These are phyloP conservation scores for Pterocles burchelli DNA, from an alignment of 2,113 vertebrate genomes.

Conservation along the genomic window DNA sequence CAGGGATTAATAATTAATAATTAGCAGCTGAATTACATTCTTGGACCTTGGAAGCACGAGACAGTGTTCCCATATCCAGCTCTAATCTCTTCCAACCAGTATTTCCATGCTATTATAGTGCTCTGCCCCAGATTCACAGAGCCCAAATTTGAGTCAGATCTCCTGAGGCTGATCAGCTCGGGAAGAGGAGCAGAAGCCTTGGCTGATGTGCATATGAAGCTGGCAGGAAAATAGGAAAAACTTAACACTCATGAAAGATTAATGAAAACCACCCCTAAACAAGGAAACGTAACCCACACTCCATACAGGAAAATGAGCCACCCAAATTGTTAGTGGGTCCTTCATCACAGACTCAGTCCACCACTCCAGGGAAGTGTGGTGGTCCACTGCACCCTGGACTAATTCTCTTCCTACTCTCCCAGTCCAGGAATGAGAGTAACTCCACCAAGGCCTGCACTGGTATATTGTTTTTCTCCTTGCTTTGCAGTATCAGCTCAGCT, in stretches of 20 bases:
- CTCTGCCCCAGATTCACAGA: neutral
- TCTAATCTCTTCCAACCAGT: neutral
- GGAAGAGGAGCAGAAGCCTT: neutral
- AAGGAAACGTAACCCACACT: neutral
- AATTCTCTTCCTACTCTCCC: neutral
- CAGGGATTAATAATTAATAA: neutral
- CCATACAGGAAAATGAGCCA: neutral
- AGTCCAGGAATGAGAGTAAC: neutral
- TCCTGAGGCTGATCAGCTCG: conserved; percentile 1
- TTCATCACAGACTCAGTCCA: neutral
- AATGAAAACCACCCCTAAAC: neutral
- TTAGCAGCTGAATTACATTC: neutral
- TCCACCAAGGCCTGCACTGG: neutral
- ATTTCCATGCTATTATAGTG: neutral
- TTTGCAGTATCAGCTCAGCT: neutral
- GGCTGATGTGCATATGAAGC: neutral
- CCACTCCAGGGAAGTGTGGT: neutral
- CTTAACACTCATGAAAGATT: neutral
- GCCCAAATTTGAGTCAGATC: neutral
- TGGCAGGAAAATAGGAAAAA: conserved; percentile 20
- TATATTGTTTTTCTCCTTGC: neutral
- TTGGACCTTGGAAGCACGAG: neutral
- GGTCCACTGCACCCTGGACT: neutral
- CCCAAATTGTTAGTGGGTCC: neutral
- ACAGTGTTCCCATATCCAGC: neutral